phyloP scores from a whole-genome alignment of 1,140 invertebrate genomes.

The Drosophila sechellia region DNA sequence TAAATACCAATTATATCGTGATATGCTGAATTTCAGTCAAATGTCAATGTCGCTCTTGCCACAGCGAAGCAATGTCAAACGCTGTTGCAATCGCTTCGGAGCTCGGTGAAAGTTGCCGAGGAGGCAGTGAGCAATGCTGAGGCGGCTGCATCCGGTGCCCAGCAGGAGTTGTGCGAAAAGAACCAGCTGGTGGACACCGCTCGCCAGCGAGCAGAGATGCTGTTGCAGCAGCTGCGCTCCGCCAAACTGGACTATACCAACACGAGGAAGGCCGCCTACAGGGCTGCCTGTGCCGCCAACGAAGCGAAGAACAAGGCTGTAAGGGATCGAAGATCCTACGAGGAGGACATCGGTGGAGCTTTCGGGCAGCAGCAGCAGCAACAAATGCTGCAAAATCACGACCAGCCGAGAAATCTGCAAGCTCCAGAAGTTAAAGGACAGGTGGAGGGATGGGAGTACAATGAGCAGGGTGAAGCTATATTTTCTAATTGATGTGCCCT shows the following conservation, averaged over 20 bases:
- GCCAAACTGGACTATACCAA: conserved; percentile 86
- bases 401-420: no score
- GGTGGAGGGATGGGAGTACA: background rate
- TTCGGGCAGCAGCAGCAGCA: background rate
- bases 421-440: background rate
- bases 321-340: conserved; percentile 22
- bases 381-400: background rate
- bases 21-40: conserved; percentile 76
- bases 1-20: background rate
- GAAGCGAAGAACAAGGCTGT: conserved; percentile 84
- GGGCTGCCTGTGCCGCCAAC: conserved; percentile 87
- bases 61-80: conserved; percentile 86
- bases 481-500: conserved; percentile 13
- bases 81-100: conserved; percentile 83
- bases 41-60: conserved; percentile 86
- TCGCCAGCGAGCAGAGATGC: conserved; percentile 86
- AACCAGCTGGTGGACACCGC: conserved; percentile 87
- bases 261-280: conserved; percentile 87
- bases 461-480: conserved; percentile 21
- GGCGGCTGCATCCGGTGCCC: conserved; percentile 86
- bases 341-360: no score
- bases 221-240: conserved; percentile 86
- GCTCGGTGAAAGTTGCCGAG: conserved; percentile 85
- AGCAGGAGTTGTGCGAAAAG: conserved; percentile 87
- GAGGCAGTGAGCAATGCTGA: conserved; percentile 86